phyloP scores from a whole-genome alignment of 2,113 vertebrate genomes.

The Scomber colias region DNA sequence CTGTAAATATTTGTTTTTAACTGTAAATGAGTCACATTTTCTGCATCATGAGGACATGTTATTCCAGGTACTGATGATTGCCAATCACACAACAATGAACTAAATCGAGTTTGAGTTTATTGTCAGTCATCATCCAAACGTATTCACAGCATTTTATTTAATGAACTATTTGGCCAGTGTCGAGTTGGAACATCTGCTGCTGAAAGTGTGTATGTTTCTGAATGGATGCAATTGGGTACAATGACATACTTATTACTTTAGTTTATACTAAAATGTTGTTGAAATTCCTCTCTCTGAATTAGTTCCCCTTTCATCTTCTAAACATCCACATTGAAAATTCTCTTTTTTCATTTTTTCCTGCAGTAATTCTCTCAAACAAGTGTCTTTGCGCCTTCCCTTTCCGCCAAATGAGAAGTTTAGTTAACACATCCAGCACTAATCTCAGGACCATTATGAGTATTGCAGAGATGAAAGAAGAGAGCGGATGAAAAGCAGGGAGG shows the following conservation, averaged over 20 bases:
- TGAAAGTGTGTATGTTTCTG: slow-evolving; percentile 17
- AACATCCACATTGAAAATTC: slow-evolving; percentile 66
- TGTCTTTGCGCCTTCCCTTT: slow-evolving; percentile 31
- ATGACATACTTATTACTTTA: slow-evolving; percentile 44
- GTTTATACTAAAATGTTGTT: slow-evolving; percentile 48
- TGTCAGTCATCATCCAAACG: slow-evolving; percentile 15
- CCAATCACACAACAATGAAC: slow-evolving; percentile 18
- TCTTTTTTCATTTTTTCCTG: slow-evolving; percentile 61
- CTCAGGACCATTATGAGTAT: slow-evolving; percentile 68
- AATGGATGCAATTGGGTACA: slow-evolving; percentile 39
- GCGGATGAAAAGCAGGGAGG: slow-evolving; percentile 57
- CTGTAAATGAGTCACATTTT: background rate
- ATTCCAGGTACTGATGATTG: background rate
- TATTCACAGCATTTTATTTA: background rate
- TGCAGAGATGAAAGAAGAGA: slow-evolving; percentile 69
- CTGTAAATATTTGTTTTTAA: slow-evolving; percentile 23
- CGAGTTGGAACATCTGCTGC: slow-evolving; percentile 36
- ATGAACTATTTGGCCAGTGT: background rate
- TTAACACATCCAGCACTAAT: slow-evolving; percentile 70
- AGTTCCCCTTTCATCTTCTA: slow-evolving; percentile 57
- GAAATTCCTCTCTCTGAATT: slow-evolving; percentile 56
- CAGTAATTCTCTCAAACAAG: slow-evolving; percentile 60
- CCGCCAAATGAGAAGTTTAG: slow-evolving; percentile 72
- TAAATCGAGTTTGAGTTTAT: slow-evolving; percentile 17
- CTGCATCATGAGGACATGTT: background rate